Evolutionary conservation across 2,113 vertebrate species (phyloP), one percentile per base, ranked within the genome.

Genomic region (Oryzias celebensis): DNA sequence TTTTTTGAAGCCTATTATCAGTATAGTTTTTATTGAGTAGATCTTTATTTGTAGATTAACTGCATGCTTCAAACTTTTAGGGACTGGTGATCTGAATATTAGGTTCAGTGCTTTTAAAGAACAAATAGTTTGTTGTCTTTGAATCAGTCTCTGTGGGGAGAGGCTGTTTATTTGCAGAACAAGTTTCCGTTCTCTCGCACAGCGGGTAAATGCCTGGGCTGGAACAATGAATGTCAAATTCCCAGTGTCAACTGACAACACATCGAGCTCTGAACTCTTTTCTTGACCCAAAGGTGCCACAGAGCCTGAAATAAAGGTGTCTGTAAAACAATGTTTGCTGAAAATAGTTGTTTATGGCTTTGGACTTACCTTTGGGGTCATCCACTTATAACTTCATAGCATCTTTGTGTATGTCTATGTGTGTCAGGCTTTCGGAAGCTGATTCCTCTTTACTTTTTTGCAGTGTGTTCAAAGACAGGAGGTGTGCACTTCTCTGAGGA

Each of bases 401-500:
- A 14, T 46, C 44, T 46, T 46, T 46, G 14, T 46, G 17, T 16
- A 5, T 47, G 16, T 47, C n/a, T 4, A n/a, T 47, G 45, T 48
- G 2, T 47, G 26, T 28, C 26, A 0, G 14, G 52, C 53, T 60
- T 51, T 52, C 54, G 14, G 4, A 7, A 14, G 4, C 56, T 75
- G 47, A 43, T 41, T 2, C 4, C 20, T 57, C 42, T n/a, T 55
- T 1, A 1, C 22, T 61, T 18, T 73, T 28, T 6, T 56, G 65
- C 76, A 93, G 92, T 73, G 58, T 83, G 88, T 50, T 70, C 80
- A 3, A 92, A 92, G 81, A 44, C 75, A 0, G 88, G 88, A 43
- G 89, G 90, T 1, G 84, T 93, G 52, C 88, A 86, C 46, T 93
- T 93, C 78, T 87, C 89, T 1, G 88, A 90, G 58, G 80, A 87